Base-by-base conservation (phyloP, 2,888 invertebrate genomes). In the Dolichomitus sp. region DNA sequence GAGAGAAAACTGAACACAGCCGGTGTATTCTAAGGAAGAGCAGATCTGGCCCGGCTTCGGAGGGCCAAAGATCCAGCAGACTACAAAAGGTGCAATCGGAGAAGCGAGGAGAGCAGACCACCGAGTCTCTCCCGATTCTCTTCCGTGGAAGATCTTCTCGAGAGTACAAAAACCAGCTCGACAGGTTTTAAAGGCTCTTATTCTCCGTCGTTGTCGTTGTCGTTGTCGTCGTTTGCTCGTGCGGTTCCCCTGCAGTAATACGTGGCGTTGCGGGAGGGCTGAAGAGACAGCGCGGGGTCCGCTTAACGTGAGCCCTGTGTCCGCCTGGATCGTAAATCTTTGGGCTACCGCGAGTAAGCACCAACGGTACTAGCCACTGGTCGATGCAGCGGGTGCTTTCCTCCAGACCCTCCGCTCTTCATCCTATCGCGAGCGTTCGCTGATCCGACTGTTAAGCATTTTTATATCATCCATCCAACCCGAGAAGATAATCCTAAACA, bases 141-240 rank as follows among this genome's bases (percentile, higher is more conserved):
- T 52, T 77, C 59, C 84, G 40, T 33, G 52, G 61, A 59, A 65
- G 78, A 65, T 77, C 69, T 23, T 40, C 33, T 48, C 75, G 54
- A 45, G 68, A 45, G 19, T 19, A 80, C 61, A 82, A 87, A 86
- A 90, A 90, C 88, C 83, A 81, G 83, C 88, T 84, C 84, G 84
- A 89, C 90, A 86, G 88, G 90, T 90, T 90, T 90, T 88, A 89
- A 90, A 89, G 83, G 82, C 84, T 63, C 37, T 73, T 73, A 45
- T 65, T 59, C 70, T 70, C 40, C 48, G 33, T 59, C 63, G 75
- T 66, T 37, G 57, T 68, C 63, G 66, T 59, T 7, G 30, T 52
- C 45, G 37, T 68, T 9, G 45, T 73, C 48, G 63, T 59, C 30
- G 23, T 69, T 48, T 59, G 19, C 33, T 57, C 37, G 63, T n/a